Base-by-base conservation (phyloP, 1,140 invertebrate species). In the Drosophila kurseongensis region DNA sequence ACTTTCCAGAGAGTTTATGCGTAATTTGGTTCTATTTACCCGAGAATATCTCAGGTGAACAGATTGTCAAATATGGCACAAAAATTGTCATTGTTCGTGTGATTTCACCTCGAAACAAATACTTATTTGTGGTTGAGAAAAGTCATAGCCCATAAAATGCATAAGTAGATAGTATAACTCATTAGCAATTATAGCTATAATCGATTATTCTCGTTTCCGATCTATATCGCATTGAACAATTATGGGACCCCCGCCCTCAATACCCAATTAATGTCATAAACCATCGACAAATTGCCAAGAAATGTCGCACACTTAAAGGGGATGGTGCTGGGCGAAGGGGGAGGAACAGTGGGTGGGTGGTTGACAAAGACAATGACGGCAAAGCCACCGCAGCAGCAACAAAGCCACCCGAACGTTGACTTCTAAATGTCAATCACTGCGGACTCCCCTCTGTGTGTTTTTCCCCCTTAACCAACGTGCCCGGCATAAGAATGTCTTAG, bases 361-460 rank as follows among this genome's bases (percentile, higher is more conserved):
- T n/a, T 41, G 66, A 51, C 65, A 60, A 75, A 84, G 76, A 84
- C 80, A 84, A 85, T 74, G 81, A 57, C 74, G 48, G 38, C 50
- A 38, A 36, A 18, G 52, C 35, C 67, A 41, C n/a, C 54, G 40
- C 66, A 62, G 61, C 47, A 60, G 52, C 61, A 60, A 59, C 65
- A 54, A 60, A 54, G 61, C 79, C 58, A 75, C 45, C 55, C 81
- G 81, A 85, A 66, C 81, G 68, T 85, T 85, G 81, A 85, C 81
- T 85, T 85, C 77, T 85, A 85, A 85, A 85, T 85, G 81, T 85
- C 81, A 85, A 85, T 85, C 81, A 85, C 67, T 66, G 81, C 67
- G 29, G 57, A 45, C 55, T 62, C 73, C 55, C 32, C 47, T 23
- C n/a, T 10, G 35, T 14, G 35, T 9, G 27, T 27, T 29, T 0